These are phyloP conservation scores for Corynorhinus townsendii DNA, from an alignment of 2,113 vertebrate genomes.

Conservation along the genomic window DNA sequence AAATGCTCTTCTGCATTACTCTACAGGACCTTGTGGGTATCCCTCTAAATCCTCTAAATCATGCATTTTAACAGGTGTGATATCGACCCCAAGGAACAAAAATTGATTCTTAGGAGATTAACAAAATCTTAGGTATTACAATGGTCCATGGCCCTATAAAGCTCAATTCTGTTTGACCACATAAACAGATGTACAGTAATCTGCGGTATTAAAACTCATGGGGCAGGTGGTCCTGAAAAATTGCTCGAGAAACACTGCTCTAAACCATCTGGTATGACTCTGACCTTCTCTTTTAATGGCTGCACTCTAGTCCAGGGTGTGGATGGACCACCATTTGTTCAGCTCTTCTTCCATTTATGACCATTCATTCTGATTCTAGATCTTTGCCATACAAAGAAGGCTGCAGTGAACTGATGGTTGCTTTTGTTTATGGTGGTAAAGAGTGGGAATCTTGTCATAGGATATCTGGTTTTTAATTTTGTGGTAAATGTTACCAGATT, in stretches of 20 bases:
- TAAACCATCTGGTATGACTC: neutral
- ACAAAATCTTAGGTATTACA: neutral
- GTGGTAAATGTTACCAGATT: neutral
- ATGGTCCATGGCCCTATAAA: neutral
- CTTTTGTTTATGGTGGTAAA: neutral
- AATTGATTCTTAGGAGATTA: neutral
- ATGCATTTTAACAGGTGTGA: neutral
- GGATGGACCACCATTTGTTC: neutral
- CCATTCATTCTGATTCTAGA: neutral
- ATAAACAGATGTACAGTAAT: neutral
- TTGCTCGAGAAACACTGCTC: neutral
- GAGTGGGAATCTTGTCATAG: neutral
- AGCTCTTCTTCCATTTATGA: neutral
- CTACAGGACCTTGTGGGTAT: neutral
- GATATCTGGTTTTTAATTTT: neutral
- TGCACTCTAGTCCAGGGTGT: neutral
- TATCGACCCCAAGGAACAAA: neutral
- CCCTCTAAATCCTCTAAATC: neutral
- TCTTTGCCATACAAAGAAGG: neutral
- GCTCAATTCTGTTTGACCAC: neutral
- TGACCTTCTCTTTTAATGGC: neutral
- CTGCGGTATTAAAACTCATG: neutral
- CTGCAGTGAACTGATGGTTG: neutral
- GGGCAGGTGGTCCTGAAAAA: neutral
- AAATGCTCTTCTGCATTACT: neutral